Evolutionary conservation across 2,888 invertebrate genomes (phyloP).

Genomic region (Galerucella pusilla): DNA sequence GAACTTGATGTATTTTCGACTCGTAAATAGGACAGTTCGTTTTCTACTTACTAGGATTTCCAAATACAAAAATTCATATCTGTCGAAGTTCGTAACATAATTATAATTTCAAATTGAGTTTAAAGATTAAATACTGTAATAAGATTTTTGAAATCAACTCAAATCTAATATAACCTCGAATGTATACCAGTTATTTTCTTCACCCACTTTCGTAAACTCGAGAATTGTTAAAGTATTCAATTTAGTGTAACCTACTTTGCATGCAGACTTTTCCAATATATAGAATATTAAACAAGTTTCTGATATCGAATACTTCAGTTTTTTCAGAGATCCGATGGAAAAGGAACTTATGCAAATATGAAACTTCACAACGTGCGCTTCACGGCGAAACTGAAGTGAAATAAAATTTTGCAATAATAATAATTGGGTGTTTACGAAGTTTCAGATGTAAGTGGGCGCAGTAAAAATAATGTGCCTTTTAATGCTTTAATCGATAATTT

Average conservation of each 20-base stretch:
- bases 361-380: not conserved
- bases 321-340: not conserved
- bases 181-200: not conserved
- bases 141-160: not conserved
- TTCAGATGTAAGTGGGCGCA: no score
- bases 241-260: not conserved
- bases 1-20: no score
- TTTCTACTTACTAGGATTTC: no score
- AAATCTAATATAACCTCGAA: not conserved
- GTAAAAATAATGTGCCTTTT: no score
- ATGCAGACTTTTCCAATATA: not conserved
- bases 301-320: not conserved
- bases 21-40: no score
- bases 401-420: no score
- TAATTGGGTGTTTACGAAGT: no score
- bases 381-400: no score
- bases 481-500: no score
- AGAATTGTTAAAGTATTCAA: not conserved
- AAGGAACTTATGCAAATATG: not conserved
- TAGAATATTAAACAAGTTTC: conserved; percentile 7
- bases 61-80: no score
- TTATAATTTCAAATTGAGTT: no score
- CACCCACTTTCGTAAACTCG: not conserved
- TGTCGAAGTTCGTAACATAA: no score
- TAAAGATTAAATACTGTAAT: not conserved